Evolutionary conservation across 2,797 vertebrate species (phyloP), one percentile per base, ranked within the genome.

Genomic region (Tinamus major): DNA sequence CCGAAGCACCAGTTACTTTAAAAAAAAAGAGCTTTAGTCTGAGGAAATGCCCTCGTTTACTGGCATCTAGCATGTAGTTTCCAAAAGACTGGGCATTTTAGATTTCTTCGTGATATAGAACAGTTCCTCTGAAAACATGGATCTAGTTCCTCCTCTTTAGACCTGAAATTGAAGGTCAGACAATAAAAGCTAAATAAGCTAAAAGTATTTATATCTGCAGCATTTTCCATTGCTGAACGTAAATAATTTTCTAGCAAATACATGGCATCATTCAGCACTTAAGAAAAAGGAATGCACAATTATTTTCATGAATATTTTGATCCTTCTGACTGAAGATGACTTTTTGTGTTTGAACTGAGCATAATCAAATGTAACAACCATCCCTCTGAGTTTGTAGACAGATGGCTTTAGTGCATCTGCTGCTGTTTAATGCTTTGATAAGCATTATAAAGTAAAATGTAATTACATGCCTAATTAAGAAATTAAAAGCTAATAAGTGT

Each of bases 401-500:
- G 63, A 70, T 88, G 46, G 31, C 46, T 79, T 69, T 77, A 59
- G 27, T 82, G 67, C 35, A 18, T 88, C 61, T 87, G 33, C 61
- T 82, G 58, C 68, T 87, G 18, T 64, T 75, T 41, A 64, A 27
- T 49, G 64, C 77, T 67, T 90, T 18, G 35, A 68, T 76, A 59
- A 72, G 39, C 70, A 29, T 84, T 89, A 31, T 13, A 16, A 82
- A 70, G 24, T 27, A 29, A 70, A 90, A 77, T 9, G 4, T 48
- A 87, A 79, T 91, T 91, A 44, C 10, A 8, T 29, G 72, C 11
- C n/a, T 64, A 76, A 41, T 83, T 18, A 72, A 75, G 72, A 75
- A 92, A 78, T 44, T 41, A 5, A 64, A 48, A 82, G 1, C 86
- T 69, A 79, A 75, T 82, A 20, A 26, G 20, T 64, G 16, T 89